Conservation (phyloP, 1,140 invertebrate species). For the Caerostris darwini region DNA sequence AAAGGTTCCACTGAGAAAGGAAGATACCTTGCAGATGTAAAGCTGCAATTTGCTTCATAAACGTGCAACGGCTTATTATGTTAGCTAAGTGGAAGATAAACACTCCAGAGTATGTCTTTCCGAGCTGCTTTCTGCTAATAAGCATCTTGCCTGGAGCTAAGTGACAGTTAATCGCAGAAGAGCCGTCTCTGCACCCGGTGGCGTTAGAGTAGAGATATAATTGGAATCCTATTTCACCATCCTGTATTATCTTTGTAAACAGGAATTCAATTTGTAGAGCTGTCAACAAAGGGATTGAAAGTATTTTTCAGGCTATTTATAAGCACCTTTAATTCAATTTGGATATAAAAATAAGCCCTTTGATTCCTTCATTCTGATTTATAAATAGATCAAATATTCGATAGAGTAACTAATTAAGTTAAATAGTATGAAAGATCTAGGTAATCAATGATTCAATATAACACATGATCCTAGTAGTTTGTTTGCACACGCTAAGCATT, state of each 20-base stretch:
- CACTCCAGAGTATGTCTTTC: background rate
- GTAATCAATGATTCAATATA: background rate
- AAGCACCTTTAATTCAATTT: background rate
- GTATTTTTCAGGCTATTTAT: conserved; percentile 2
- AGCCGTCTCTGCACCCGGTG: background rate
- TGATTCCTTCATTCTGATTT: background rate
- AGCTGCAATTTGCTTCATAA: no score
- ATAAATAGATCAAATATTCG: background rate
- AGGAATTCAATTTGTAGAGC: background rate
- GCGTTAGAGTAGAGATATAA: background rate
- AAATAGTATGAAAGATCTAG: background rate
- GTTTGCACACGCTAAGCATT: background rate
- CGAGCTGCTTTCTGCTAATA: background rate
- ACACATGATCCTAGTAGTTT: background rate
- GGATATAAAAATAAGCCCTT: background rate
- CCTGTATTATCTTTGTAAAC: background rate
- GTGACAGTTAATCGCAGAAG: background rate
- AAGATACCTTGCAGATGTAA: no score
- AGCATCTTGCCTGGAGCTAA: conserved; percentile 9
- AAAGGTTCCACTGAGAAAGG: no score
- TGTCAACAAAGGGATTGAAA: background rate
- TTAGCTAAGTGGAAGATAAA: conserved; percentile 24
- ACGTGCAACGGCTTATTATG: background rate
- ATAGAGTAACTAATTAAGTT: background rate
- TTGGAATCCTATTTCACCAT: background rate